phyloP scores from a whole-genome alignment of 1,140 invertebrate genomes.

The Berghia stephanieae region DNA sequence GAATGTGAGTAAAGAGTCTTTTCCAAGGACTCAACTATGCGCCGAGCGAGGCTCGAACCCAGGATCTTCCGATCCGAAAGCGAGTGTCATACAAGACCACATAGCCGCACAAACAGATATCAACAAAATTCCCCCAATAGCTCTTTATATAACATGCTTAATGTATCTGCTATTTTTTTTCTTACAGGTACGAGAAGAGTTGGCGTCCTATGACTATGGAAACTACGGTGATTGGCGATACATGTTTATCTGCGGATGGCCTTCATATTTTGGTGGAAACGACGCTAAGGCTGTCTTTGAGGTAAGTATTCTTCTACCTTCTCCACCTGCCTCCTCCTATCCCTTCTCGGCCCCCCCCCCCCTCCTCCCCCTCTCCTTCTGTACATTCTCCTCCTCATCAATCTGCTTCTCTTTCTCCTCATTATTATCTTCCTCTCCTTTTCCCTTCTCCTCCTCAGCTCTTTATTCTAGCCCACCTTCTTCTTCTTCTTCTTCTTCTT shows the following conservation, averaged over 20 bases:
- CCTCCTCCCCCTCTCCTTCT: not conserved
- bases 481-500: not conserved
- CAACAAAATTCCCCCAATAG: too few species aligned
- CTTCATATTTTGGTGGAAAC: not conserved
- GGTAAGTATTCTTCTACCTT: not conserved
- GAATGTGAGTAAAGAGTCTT: too few species aligned
- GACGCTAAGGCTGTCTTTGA: slow-evolving; percentile 20
- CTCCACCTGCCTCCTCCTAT: too few species aligned
- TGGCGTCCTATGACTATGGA: slow-evolving; percentile 71
- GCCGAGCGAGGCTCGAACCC: too few species aligned
- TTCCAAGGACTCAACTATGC: too few species aligned
- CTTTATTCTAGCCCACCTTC: not conserved
- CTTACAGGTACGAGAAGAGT: slow-evolving; percentile 28
- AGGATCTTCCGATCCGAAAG: too few species aligned
- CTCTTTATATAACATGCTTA: too few species aligned
- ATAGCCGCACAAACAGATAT: too few species aligned
- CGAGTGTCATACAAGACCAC: too few species aligned
- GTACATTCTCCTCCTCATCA: not conserved
- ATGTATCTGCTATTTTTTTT: too few species aligned
- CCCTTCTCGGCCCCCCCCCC: not conserved
- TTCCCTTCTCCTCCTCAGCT: not conserved
- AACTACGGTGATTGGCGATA: slow-evolving; percentile 25
- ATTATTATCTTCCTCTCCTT: not conserved
- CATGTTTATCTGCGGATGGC: slow-evolving; percentile 31
- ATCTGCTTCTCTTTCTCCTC: not conserved